phyloP scores from a whole-genome alignment of 2,888 invertebrate genomes.

The Nineta flava region DNA sequence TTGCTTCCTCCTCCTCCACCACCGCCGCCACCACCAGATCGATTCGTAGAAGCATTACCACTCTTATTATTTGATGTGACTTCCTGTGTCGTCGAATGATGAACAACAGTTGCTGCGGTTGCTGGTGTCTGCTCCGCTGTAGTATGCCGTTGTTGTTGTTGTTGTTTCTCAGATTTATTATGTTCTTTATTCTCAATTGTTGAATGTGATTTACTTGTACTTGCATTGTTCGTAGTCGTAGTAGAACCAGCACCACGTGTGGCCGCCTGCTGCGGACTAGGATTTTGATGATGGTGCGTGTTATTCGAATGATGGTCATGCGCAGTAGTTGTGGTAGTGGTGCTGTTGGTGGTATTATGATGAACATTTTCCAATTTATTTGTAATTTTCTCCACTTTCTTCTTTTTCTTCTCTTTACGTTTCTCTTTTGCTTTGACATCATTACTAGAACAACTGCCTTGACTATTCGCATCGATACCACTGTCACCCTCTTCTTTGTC shows the following conservation, averaged over 20 bases:
- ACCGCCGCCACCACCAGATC: neutral
- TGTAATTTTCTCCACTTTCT: constrained; percentile 23
- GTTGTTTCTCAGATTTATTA: neutral
- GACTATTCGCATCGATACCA: constrained; percentile 77
- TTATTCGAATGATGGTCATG: neutral
- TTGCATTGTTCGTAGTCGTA: neutral
- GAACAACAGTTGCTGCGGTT: constrained; percentile 1
- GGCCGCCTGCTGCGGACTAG: neutral
- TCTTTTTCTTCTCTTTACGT: constrained; percentile 51
- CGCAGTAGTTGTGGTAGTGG: neutral
- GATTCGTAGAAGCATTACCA: neutral
- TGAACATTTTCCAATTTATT: constrained; percentile 9
- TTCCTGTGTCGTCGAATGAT: neutral
- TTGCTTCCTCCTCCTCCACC: neutral
- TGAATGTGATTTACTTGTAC: constrained; percentile 6
- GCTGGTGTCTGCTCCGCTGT: constrained; percentile 10
- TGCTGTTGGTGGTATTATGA: too few relatives aligned
- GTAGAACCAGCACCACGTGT: too few relatives aligned
- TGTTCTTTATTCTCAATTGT: neutral
- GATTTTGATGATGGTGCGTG: too few relatives aligned
- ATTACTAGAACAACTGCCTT: constrained; percentile 76
- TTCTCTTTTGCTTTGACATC: constrained; percentile 61
- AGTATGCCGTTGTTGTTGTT: constrained; percentile 10
- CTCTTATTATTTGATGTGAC: neutral
- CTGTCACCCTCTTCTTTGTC: constrained; percentile 78